A percentile compares a stretch with the other conserved stretches of the same genome.
Evolutionary conservation across 1,140 invertebrate species (phyloP).

Genomic region (Drosophila melanogaster): DNA sequence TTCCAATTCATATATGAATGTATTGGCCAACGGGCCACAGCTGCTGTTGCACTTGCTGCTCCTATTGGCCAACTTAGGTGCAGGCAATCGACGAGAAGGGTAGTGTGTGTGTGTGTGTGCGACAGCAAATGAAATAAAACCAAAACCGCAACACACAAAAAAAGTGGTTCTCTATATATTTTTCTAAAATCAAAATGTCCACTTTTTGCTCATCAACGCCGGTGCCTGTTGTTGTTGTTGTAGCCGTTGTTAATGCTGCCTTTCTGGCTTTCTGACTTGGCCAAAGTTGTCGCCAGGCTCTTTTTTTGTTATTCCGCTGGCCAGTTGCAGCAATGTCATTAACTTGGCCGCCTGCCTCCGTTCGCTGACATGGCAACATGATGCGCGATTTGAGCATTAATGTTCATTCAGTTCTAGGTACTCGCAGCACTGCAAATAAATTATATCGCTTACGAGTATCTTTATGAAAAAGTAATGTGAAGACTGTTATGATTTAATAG

Average conservation of each 20-base stretch:
- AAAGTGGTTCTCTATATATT: slow-evolving; percentile 83
- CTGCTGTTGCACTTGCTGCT: slow-evolving; percentile 39
- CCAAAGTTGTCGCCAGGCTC: slow-evolving; percentile 74
- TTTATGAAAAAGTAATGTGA: no score
- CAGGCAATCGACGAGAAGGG: slow-evolving; percentile 22
- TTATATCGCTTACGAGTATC: no score
- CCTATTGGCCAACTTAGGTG: slow-evolving; percentile 53
- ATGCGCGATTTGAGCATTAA: slow-evolving; percentile 81
- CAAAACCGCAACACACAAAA: slow-evolving; percentile 49
- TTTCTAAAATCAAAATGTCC: slow-evolving; percentile 83
- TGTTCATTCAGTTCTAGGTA: slow-evolving; percentile 65
- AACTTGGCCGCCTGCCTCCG: slow-evolving; percentile 68
- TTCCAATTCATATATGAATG: slow-evolving; percentile 53
- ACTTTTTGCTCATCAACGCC: slow-evolving; percentile 81
- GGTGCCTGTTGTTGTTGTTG: slow-evolving; percentile 37
- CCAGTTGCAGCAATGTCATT: slow-evolving; percentile 71
- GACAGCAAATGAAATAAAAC: slow-evolving; percentile 37
- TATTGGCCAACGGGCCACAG: slow-evolving; percentile 41
- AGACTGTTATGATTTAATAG: no score
- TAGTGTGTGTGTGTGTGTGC: slow-evolving; percentile 11
- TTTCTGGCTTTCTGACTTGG: slow-evolving; percentile 31
- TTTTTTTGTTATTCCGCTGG: slow-evolving; percentile 52
- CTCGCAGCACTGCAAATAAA: slow-evolving; percentile 19
- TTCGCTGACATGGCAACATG: slow-evolving; percentile 78
- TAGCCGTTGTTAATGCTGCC: slow-evolving; percentile 24